phyloP scores from a whole-genome alignment of 2,113 vertebrate species.

The Cyprinodon variegatus region DNA sequence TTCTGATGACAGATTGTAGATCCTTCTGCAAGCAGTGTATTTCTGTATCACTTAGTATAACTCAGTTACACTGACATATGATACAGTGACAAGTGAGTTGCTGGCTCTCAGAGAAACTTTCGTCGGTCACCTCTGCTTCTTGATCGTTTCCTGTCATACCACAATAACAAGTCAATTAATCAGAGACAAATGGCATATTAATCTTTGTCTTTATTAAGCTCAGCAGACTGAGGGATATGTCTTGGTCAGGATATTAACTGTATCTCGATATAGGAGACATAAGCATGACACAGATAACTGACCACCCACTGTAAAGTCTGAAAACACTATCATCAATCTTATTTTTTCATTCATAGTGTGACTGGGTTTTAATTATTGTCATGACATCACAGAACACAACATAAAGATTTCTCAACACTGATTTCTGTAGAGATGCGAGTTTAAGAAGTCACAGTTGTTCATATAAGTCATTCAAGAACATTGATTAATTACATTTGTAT shows the following conservation, averaged over 20 bases:
- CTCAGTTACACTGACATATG: conserved; percentile 33
- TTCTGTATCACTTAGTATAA: conserved; percentile 37
- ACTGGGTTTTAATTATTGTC: neutral
- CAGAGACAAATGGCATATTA: conserved; percentile 51
- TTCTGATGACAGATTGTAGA: conserved; percentile 56
- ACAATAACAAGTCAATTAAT: conserved; percentile 62
- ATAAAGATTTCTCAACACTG: neutral
- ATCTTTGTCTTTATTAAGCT: conserved; percentile 53
- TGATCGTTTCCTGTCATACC: conserved; percentile 41
- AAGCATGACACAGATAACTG: conserved; percentile 5
- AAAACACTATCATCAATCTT: conserved; percentile 15
- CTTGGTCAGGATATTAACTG: conserved; percentile 20
- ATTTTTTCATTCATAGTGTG: neutral
- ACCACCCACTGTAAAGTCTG: conserved; percentile 2
- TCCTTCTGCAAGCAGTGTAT: conserved; percentile 37
- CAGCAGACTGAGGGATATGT: conserved; percentile 34
- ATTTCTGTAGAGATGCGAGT: conserved; percentile 13
- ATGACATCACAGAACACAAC: neutral
- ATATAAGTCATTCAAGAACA: neutral
- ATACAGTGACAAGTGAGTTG: conserved; percentile 23
- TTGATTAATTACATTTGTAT: neutral
- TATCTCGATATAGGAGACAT: conserved; percentile 9
- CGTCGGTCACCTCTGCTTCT: conserved; percentile 54
- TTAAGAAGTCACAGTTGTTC: neutral
- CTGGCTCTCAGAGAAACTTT: conserved; percentile 56